These are phyloP conservation scores for Mamestra brassicae DNA, from an alignment of 2,888 invertebrate genomes.

Conservation along the genomic window DNA sequence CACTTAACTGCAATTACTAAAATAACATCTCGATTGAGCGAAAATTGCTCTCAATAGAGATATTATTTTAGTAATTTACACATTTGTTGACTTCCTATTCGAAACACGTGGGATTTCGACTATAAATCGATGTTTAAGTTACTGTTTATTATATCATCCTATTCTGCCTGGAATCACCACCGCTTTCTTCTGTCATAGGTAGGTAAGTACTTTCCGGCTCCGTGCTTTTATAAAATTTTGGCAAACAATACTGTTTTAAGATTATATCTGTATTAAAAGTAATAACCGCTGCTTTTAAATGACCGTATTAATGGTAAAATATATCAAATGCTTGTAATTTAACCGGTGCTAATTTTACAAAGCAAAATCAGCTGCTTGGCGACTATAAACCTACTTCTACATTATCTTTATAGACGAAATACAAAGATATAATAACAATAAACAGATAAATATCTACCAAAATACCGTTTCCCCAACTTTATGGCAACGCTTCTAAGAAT, in stretches of 20 bases:
- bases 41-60: conserved; percentile 24
- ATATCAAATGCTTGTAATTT: background rate
- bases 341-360: background rate
- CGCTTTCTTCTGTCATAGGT: background rate
- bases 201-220: background rate
- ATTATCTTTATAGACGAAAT: conserved; percentile 16
- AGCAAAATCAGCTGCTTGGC: background rate
- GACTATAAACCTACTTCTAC: background rate
- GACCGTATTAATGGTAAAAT: background rate
- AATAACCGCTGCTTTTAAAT: background rate
- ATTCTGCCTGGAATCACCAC: background rate
- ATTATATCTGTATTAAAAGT: background rate
- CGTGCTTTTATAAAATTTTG: background rate
- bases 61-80: conserved; percentile 41
- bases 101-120: background rate
- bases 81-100: conserved; percentile 35
- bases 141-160: background rate
- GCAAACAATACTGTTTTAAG: background rate
- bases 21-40: conserved; percentile 27
- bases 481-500: background rate
- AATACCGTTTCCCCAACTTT: conserved; percentile 31
- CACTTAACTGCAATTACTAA: conserved; percentile 35
- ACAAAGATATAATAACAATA: conserved; percentile 10
- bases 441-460: background rate
- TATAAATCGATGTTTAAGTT: background rate